phyloP scores from a whole-genome alignment of 2,113 vertebrate species.

The Patagioenas fasciata region DNA sequence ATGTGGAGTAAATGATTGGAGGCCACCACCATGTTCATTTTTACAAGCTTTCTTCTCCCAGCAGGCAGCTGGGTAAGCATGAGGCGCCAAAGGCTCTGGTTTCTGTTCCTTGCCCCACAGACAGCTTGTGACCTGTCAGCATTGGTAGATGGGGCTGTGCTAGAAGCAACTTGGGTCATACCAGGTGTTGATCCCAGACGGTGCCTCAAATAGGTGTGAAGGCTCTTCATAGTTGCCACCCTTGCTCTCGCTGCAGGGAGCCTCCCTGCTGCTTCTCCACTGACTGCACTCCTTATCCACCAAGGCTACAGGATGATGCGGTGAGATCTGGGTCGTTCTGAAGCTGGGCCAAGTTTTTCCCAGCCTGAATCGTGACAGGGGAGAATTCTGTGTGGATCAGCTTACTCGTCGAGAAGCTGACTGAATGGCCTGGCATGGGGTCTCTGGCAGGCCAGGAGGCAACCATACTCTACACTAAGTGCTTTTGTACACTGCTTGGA shows the following conservation, averaged over 20 bases:
- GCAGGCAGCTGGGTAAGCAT: accelerated
- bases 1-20: not conserved
- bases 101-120: not conserved
- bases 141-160: not conserved
- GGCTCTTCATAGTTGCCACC: not conserved
- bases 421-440: accelerated
- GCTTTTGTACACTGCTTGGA: not conserved
- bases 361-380: accelerated
- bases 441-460: not conserved
- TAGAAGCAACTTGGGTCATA: not conserved
- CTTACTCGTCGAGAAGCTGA: not conserved
- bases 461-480: not conserved
- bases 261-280: not conserved
- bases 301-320: not conserved
- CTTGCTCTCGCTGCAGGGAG: accelerated
- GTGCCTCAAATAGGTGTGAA: not conserved
- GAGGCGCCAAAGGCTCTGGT: not conserved
- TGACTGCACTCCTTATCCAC: not conserved
- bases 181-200: not conserved
- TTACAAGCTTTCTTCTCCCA: not conserved
- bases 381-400: not conserved
- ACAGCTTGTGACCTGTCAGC: not conserved
- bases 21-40: not conserved
- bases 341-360: not conserved
- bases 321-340: not conserved